Evolutionary conservation across 2,113 vertebrate species (phyloP).

Genomic region (Gadus chalcogrammus): DNA sequence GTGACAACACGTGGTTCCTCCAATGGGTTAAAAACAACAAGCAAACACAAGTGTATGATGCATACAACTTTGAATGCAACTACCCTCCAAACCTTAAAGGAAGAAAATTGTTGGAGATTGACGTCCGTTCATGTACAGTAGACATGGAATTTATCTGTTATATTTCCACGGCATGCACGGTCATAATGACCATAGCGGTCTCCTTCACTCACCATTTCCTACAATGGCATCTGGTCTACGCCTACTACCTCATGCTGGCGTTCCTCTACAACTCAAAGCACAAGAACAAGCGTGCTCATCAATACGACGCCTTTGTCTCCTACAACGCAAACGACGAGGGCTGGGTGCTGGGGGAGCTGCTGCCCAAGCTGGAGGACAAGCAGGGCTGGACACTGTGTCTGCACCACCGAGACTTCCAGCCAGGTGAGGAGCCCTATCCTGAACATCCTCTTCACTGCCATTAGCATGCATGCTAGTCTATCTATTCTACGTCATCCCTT

Average conservation of each 20-base stretch:
- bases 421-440: constrained; percentile 46
- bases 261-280: constrained; percentile 58
- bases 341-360: constrained; percentile 66
- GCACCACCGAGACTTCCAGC: constrained; percentile 77
- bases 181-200: constrained; percentile 44
- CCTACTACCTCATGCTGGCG: constrained; percentile 69
- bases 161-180: constrained; percentile 29
- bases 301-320: constrained; percentile 76
- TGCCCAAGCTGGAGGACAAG: constrained; percentile 69
- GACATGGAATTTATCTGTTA: constrained; percentile 51
- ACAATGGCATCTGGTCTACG: constrained; percentile 61
- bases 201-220: constrained; percentile 64
- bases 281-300: constrained; percentile 29
- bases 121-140: constrained; percentile 35
- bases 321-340: constrained; percentile 70
- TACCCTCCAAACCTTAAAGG: constrained; percentile 52
- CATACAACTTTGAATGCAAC: constrained; percentile 64
- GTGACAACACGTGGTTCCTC: constrained; percentile 66
- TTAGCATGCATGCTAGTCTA: no score
- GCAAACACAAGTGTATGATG: constrained; percentile 65
- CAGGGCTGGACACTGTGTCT: constrained; percentile 75
- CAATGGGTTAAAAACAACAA: constrained; percentile 40
- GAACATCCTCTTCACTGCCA: not conserved
- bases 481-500: no score
- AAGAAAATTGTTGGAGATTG: constrained; percentile 49